Conservation (phyloP, 2,888 invertebrate species). For the Anarsia innoxiella region DNA sequence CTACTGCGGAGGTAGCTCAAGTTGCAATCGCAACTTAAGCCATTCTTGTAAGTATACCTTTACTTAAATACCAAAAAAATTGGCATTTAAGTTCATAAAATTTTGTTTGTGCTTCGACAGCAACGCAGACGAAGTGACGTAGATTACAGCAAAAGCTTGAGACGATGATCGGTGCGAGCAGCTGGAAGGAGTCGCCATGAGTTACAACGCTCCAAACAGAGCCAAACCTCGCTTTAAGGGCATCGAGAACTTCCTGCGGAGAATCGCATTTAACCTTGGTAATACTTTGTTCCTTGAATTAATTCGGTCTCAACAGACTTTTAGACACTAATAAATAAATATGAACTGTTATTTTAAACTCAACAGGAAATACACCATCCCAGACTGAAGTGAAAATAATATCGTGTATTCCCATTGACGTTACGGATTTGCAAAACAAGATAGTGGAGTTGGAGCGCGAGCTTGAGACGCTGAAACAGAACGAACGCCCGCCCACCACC, state of each 20-base stretch:
- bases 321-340: too few relatives aligned
- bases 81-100: too few relatives aligned
- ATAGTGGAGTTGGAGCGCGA: conserved; percentile 47
- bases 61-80: too few relatives aligned
- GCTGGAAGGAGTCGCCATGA: background rate
- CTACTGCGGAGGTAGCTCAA: conserved; percentile 3
- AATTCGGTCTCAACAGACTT: too few relatives aligned
- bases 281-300: conserved; percentile 10
- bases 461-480: conserved; percentile 22
- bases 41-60: too few relatives aligned
- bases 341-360: too few relatives aligned
- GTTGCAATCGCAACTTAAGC: too few relatives aligned
- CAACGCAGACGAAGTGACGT: too few relatives aligned
- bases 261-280: conserved; percentile 59
- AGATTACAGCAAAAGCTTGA: too few relatives aligned
- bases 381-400: conserved; percentile 67
- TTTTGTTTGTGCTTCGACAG: too few relatives aligned
- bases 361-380: conserved; percentile 59
- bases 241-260: conserved; percentile 52
- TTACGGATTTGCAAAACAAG: conserved; percentile 59
- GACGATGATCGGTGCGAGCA: background rate
- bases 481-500: conserved; percentile 8
- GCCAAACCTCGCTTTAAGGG: conserved; percentile 49
- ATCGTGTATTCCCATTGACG: conserved; percentile 67
- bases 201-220: conserved; percentile 17